Conservation (phyloP, 2,888 invertebrate species). For the Pachliopta kotzebuea region DNA sequence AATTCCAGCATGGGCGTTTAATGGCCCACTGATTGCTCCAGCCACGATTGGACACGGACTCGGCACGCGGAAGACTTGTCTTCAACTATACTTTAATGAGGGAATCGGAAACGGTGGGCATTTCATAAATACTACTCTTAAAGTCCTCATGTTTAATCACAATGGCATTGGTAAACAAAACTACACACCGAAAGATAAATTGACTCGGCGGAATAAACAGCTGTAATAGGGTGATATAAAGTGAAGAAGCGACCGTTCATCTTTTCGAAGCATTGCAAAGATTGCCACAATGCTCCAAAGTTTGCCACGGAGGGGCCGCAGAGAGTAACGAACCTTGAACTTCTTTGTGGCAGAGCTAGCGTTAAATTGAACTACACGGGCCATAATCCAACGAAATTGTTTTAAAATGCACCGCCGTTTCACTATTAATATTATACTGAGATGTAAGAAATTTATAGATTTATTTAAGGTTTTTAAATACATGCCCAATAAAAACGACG, state of each 20-base stretch:
- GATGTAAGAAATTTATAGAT: background rate
- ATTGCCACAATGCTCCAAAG: constrained; percentile 45
- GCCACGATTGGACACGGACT: constrained; percentile 50
- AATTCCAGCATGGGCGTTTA: constrained; percentile 65
- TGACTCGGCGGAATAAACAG: too few species aligned
- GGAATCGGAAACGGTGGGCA: background rate
- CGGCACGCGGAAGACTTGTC: constrained; percentile 51
- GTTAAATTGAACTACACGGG: constrained; percentile 35
- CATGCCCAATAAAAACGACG: too few species aligned
- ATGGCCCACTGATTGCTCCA: constrained; percentile 53
- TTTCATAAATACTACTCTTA: background rate
- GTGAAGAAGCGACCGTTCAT: background rate
- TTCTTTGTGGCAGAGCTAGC: constrained; percentile 41
- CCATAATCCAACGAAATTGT: constrained; percentile 9
- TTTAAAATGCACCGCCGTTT: background rate
- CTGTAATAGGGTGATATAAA: too few species aligned
- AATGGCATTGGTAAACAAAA: background rate
- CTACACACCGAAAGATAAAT: background rate
- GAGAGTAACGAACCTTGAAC: constrained; percentile 54
- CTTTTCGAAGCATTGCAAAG: background rate
- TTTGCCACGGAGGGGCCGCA: constrained; percentile 42
- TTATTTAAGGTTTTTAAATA: too few species aligned
- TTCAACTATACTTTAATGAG: background rate
- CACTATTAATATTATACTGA: background rate
- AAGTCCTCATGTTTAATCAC: background rate